Conservation (phyloP, 2,113 vertebrate species). For the Oxyura jamaicensis region DNA sequence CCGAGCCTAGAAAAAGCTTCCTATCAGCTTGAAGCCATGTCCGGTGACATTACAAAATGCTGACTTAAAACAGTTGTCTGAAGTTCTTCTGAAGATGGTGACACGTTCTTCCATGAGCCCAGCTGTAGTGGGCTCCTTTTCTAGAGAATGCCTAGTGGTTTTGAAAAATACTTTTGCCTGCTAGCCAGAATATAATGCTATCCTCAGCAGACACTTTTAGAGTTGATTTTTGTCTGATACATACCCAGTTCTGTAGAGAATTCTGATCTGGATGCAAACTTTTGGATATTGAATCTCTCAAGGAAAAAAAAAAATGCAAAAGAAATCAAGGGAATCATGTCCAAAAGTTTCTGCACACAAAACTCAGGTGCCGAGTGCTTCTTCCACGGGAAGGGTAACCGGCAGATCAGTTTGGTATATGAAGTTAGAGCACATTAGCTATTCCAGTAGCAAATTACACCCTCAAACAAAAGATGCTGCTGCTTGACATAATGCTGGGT, state of each 20-base stretch:
- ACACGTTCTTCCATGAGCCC: not conserved
- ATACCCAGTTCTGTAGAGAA: not conserved
- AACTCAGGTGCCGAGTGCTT: not conserved
- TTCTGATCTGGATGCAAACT: not conserved
- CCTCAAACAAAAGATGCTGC: not conserved
- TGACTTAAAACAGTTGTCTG: not conserved
- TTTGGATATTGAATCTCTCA: not conserved
- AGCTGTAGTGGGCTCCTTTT: not conserved
- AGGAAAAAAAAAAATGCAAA: not conserved
- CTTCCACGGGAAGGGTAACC: not conserved
- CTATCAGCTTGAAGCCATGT: not conserved
- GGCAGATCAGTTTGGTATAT: fast-evolving
- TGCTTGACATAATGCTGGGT: fast-evolving
- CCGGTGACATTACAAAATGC: not conserved
- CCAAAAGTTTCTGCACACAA: not conserved
- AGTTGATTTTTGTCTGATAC: not conserved
- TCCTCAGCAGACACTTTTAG: not conserved
- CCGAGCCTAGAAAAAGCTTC: not conserved
- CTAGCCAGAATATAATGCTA: not conserved
- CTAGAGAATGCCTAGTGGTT: not conserved
- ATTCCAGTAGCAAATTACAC: not conserved
- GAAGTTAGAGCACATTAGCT: not conserved
- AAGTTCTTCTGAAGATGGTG: not conserved
- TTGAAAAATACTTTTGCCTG: not conserved
- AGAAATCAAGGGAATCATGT: not conserved